A percentile compares a stretch with the other conserved stretches of the same genome.
These are phyloP conservation scores for Manis pentadactyla DNA, from an alignment of 2,797 vertebrate genomes.

Conservation along the genomic window DNA sequence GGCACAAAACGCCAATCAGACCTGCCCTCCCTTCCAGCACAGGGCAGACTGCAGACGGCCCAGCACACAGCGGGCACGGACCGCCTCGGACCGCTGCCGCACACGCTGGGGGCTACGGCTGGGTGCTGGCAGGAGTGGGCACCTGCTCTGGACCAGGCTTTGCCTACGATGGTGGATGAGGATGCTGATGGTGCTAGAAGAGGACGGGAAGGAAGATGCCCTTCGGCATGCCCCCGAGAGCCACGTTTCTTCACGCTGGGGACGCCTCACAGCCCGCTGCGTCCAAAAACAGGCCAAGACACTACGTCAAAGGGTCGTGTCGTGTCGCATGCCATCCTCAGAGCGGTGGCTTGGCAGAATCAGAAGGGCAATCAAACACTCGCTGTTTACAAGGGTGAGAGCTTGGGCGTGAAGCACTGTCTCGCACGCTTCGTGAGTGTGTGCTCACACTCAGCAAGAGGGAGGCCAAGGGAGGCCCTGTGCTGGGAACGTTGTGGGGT, in stretches of 20 bases:
- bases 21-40: fast-evolving
- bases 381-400: neutral
- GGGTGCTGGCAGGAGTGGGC: neutral
- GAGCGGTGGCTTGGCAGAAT: fast-evolving
- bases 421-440: fast-evolving
- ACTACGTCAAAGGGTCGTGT: too few relatives aligned
- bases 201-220: neutral
- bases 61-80: fast-evolving
- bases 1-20: too few relatives aligned
- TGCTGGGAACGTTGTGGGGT: neutral
- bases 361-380: fast-evolving
- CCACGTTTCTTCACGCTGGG: neutral
- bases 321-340: neutral
- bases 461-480: neutral
- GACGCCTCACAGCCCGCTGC: too few relatives aligned
- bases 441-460: neutral
- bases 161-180: fast-evolving
- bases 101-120: too few relatives aligned
- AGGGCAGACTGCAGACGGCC: neutral
- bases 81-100: too few relatives aligned
- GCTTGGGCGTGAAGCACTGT: fast-evolving
- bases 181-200: fast-evolving
- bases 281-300: too few relatives aligned
- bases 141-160: fast-evolving
- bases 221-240: fast-evolving